Percentiles rank a stretch among this genome's conserved stretches.
phyloP scores from a whole-genome alignment of 2,113 vertebrate species.

The Oenanthe oenanthe region DNA sequence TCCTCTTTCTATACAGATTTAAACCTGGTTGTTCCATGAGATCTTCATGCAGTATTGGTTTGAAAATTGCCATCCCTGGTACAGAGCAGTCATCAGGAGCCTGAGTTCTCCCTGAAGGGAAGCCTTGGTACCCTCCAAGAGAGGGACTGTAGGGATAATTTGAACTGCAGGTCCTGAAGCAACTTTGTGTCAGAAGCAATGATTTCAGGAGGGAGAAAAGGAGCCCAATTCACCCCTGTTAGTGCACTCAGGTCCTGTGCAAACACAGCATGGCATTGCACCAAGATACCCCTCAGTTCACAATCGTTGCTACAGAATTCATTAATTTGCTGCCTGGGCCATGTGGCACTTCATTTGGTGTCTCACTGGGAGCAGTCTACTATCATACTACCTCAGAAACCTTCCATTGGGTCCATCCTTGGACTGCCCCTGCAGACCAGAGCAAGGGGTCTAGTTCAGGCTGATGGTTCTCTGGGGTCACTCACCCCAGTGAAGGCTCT shows the following conservation, averaged over 20 bases:
- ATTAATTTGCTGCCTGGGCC: background rate
- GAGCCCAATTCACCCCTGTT: background rate
- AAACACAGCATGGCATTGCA: background rate
- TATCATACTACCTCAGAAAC: background rate
- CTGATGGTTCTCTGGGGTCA: background rate
- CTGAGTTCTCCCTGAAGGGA: background rate
- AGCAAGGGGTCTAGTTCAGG: background rate
- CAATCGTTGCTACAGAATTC: background rate
- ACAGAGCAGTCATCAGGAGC: background rate
- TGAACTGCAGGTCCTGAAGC: background rate
- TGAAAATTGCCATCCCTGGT: background rate
- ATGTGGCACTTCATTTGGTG: background rate
- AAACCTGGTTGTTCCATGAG: background rate
- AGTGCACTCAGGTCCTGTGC: background rate
- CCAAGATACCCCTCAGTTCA: background rate
- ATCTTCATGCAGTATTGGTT: background rate
- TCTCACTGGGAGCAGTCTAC: background rate
- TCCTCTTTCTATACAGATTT: background rate
- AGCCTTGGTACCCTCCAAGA: background rate
- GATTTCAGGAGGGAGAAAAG: background rate
- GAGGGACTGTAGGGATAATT: background rate
- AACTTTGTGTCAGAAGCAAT: background rate
- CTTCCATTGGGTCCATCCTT: background rate
- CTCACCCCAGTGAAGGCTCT: background rate
- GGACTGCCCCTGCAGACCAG: background rate